Evolutionary conservation across 30 jellyfish, hydroid and myxozoan species (phyloP).

Genomic region (Hydra vulgaris): DNA sequence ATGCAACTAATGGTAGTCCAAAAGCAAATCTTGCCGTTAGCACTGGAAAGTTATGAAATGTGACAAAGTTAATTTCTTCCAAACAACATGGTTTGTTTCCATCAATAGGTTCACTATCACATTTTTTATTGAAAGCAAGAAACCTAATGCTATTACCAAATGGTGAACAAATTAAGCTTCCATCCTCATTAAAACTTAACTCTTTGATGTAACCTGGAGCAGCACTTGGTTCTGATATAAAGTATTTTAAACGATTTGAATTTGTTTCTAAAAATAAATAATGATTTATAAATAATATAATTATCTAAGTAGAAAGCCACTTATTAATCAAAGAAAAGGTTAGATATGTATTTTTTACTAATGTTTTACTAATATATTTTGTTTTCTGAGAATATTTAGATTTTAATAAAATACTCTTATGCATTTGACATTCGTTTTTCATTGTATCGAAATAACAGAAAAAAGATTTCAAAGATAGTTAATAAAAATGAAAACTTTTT

Average conservation of each 20-base stretch:
- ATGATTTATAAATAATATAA: background rate
- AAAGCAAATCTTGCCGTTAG: constrained; percentile 67
- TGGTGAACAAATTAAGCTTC: constrained; percentile 78
- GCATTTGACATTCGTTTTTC: too few relatives aligned
- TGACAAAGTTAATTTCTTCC: constrained; percentile 39
- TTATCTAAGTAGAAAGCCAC: background rate
- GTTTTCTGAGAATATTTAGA: too few relatives aligned
- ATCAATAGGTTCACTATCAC: constrained; percentile 46
- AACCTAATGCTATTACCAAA: constrained; percentile 75
- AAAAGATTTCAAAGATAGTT: too few relatives aligned
- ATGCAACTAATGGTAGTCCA: constrained; percentile 40
- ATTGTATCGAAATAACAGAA: too few relatives aligned
- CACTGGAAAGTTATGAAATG: constrained; percentile 58
- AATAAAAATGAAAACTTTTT: too few relatives aligned
- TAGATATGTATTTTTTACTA: background rate
- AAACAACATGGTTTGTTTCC: constrained; percentile 21
- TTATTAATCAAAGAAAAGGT: background rate
- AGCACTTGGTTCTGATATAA: constrained; percentile 50
- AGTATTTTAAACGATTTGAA: constrained; percentile 34
- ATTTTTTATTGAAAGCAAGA: constrained; percentile 39
- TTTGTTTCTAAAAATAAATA: background rate
- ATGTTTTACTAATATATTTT: too few relatives aligned
- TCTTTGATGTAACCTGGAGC: constrained; percentile 86
- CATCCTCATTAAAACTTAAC: constrained; percentile 66
- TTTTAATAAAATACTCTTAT: too few relatives aligned